A percentile compares a stretch with the other conserved stretches of the same genome.
phyloP scores from a whole-genome alignment of 2,888 invertebrate species.

The Thymelicus acteon region DNA sequence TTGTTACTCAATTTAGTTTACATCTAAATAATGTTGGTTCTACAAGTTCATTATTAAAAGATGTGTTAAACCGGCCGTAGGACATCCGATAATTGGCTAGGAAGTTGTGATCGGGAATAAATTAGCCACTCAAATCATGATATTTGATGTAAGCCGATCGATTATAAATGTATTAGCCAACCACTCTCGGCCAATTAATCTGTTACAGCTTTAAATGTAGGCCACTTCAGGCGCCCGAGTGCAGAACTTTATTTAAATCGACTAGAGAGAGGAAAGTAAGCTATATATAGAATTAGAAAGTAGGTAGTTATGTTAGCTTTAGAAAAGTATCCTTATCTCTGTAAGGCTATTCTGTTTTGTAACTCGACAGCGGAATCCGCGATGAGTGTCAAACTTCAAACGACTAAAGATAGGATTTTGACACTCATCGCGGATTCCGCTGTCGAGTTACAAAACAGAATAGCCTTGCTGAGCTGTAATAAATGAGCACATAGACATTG shows the following conservation, averaged over 20 bases:
- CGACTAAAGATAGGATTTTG: no score
- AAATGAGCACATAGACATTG: not conserved
- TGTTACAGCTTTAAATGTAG: slow-evolving; percentile 54
- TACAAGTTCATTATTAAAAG: no score
- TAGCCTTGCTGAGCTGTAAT: not conserved
- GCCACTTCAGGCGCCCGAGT: slow-evolving; percentile 36
- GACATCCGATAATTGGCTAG: slow-evolving; percentile 38
- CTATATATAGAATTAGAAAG: slow-evolving; percentile 5
- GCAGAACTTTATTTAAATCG: slow-evolving; percentile 31
- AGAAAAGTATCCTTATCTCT: not conserved
- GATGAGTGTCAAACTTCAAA: no score
- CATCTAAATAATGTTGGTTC: no score
- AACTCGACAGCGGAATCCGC: no score
- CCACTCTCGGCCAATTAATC: slow-evolving; percentile 42
- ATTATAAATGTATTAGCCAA: slow-evolving; percentile 60
- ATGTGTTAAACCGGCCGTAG: no score
- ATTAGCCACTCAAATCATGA: slow-evolving; percentile 53
- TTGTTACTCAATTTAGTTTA: no score
- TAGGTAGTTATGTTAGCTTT: not conserved
- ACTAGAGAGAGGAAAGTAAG: slow-evolving; percentile 12
- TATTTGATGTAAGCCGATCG: slow-evolving; percentile 52
- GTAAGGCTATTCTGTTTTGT: no score
- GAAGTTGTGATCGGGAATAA: slow-evolving; percentile 38
- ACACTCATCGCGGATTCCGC: no score
- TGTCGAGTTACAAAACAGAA: no score